Base-by-base conservation (phyloP, 2,888 invertebrate genomes). In the Papilio demoleus region DNA sequence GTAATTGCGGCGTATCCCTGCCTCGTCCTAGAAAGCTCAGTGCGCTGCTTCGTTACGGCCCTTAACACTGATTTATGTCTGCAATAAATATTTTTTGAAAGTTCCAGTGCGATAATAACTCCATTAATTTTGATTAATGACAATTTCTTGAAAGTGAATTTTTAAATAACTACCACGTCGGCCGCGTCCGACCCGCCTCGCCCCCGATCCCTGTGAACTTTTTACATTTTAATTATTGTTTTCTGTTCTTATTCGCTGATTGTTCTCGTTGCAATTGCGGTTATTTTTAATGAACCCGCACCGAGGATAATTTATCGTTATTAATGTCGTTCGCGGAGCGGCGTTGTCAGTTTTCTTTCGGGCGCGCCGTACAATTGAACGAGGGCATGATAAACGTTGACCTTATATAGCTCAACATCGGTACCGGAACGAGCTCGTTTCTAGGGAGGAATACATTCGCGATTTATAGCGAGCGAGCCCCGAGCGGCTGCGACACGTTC, bases 121-220 rank as follows among this genome's bases (percentile, higher is more conserved):
- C 90, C 92, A 92, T 92, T 92, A 91, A 92, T 90, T 90, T 92
- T 92, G 92, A 92, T 92, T 90, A 88, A 92, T 91, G 91, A 87
- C 87, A 88, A 86, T 91, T 92, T 91, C 88, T 87, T 83, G 88
- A 89, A 90, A 92, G 89, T 90, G 88, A 90, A 83, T 92, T 90
- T n/a, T 88, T 82, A 84, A 85, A 79, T 81, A 76, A 78, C 78
- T 79, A 79, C 79, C 76, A 79, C 74, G 72, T 70, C 72, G 70
- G 75, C 77, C 77, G 31, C 56, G 76, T 75, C 70, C 81, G 82
- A 82, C 84, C 81, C 80, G 85, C 83, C 82, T 82, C 73, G 76
- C 83, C 81, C 77, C 78, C 79, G 81, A 83, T 79, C 84, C 82
- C 77, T 79, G 79, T 78, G 78, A 82, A 81, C 83, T 81, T 79